A percentile compares a stretch with the other conserved stretches of the same genome.
phyloP scores from a whole-genome alignment of 2,888 invertebrate genomes.

The Sarcophaga subvicina region DNA sequence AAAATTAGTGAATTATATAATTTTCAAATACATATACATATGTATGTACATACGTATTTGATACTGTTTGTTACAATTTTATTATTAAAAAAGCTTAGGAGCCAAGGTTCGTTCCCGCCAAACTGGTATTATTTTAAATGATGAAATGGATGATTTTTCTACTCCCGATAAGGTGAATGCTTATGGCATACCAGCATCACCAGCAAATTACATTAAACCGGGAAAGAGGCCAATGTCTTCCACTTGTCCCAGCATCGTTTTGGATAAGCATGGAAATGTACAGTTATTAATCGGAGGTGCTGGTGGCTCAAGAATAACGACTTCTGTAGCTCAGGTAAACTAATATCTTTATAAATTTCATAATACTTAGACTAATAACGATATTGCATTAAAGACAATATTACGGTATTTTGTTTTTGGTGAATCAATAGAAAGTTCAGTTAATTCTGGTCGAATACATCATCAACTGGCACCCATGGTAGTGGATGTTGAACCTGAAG shows the following conservation, averaged over 20 bases:
- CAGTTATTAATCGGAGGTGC: conserved; percentile 90
- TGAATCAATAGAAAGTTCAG: conserved; percentile 85
- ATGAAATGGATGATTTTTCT: conserved; percentile 98
- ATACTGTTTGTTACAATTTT: not conserved
- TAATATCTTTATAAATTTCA: not conserved
- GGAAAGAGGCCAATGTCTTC: conserved; percentile 94
- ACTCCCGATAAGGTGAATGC: conserved; percentile 88
- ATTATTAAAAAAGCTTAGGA: conserved; percentile 86
- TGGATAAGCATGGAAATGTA: conserved; percentile 85
- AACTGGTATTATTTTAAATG: conserved; percentile 95
- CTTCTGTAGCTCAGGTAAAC: conserved; percentile 84
- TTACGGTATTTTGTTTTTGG: conserved; percentile 86
- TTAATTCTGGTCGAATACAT: conserved; percentile 90
- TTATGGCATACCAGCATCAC: conserved; percentile 90
- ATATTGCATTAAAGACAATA: conserved; percentile 82
- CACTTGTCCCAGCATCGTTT: conserved; percentile 92
- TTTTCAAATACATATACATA: not conserved
- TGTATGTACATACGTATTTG: not conserved
- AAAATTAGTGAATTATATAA: not conserved
- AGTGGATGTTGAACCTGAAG: conserved; percentile 86
- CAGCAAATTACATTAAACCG: conserved; percentile 91
- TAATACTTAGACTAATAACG: not conserved
- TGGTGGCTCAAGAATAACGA: conserved; percentile 94
- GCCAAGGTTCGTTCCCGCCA: conserved; percentile 87
- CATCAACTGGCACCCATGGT: conserved; percentile 93